Conservation (phyloP, 2,888 invertebrate genomes). For the Euzetes globulus region DNA sequence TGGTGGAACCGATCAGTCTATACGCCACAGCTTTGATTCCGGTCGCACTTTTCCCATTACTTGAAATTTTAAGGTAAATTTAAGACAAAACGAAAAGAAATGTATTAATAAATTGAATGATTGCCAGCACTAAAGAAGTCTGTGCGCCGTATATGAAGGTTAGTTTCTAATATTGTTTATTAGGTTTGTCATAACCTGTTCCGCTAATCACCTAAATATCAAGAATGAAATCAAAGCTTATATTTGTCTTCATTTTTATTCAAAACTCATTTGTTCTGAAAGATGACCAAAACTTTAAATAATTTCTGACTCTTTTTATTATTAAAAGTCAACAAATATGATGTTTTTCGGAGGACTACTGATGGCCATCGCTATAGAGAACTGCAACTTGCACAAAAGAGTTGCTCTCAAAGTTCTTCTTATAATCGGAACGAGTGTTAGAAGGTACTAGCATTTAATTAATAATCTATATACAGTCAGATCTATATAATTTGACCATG, state of each 20-base stretch:
- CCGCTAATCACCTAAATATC: background rate
- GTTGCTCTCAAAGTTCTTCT: constrained; percentile 75
- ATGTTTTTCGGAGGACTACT: constrained; percentile 64
- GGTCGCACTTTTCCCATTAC: constrained; percentile 44
- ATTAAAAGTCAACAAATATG: constrained; percentile 42
- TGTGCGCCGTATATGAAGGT: constrained; percentile 40
- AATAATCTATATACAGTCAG: too few species aligned
- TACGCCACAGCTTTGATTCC: constrained; percentile 49
- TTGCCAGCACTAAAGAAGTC: constrained; percentile 39
- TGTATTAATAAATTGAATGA: constrained; percentile 5
- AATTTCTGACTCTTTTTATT: constrained; percentile 1
- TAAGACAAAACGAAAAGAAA: background rate
- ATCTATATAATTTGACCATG: too few species aligned
- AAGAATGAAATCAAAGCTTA: background rate
- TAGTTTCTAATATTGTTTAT: background rate
- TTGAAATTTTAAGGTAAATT: constrained; percentile 41
- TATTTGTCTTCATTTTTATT: background rate
- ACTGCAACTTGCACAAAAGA: constrained; percentile 77
- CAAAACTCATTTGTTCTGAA: background rate
- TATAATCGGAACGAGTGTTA: constrained; percentile 46
- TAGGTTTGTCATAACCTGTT: too few species aligned
- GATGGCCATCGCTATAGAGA: constrained; percentile 81
- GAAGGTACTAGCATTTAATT: constrained; percentile 23
- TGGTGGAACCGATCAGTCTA: constrained; percentile 42
- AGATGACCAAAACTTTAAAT: background rate